These are phyloP conservation scores for Tetramorium simillimum DNA, from an alignment of 1,140 invertebrate species.

Conservation along the genomic window DNA sequence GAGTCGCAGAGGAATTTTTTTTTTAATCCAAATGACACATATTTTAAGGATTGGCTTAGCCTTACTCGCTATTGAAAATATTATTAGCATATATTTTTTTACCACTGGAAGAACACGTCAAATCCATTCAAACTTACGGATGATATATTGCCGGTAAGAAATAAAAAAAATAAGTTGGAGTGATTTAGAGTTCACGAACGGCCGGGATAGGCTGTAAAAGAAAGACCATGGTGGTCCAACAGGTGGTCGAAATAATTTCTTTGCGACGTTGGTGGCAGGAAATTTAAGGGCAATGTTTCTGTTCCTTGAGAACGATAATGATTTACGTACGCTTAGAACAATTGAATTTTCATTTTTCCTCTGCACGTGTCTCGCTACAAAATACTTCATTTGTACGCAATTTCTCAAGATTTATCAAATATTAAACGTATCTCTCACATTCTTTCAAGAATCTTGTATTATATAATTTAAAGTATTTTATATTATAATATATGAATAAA, in stretches of 20 bases:
- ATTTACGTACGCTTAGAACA: neutral
- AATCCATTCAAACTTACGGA: neutral
- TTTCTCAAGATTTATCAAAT: neutral
- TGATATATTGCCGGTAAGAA: neutral
- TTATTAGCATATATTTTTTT: neutral
- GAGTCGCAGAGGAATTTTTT: neutral
- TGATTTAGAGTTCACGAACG: slow-evolving; percentile 1
- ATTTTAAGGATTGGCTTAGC: neutral
- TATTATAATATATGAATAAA: neutral
- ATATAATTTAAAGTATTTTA: neutral
- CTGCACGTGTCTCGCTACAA: neutral
- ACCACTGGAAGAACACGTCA: neutral
- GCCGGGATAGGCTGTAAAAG: slow-evolving; percentile 19
- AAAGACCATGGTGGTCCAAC: slow-evolving; percentile 11
- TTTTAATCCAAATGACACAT: neutral
- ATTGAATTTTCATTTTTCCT: neutral
- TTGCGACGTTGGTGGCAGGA: neutral
- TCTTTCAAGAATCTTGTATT: neutral
- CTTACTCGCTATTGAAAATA: neutral
- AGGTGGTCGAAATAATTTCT: slow-evolving; percentile 57
- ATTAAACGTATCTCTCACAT: neutral
- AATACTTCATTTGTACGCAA: neutral
- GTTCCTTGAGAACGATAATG: slow-evolving; percentile 19
- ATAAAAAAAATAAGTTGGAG: neutral
- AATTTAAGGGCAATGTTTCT: slow-evolving; percentile 16